phyloP scores from a whole-genome alignment of 1,140 invertebrate genomes.

The Plectrocnemia conspersa region DNA sequence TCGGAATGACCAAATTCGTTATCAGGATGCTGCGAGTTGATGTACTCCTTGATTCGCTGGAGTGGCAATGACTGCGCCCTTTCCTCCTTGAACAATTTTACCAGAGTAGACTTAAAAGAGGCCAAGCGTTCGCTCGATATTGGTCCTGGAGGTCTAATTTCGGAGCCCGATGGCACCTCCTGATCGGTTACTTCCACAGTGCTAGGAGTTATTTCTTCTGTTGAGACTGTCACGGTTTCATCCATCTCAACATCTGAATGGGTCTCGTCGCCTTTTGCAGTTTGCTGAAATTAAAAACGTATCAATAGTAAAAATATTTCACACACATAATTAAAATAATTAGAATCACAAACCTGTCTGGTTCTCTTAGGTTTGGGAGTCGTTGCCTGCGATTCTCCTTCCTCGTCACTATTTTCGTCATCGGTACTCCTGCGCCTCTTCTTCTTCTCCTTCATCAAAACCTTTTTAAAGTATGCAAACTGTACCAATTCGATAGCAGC shows the following conservation, averaged over 20 bases:
- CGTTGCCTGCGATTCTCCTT: conserved; percentile 39
- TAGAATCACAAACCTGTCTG: conserved; percentile 36
- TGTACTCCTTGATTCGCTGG: conserved; percentile 53
- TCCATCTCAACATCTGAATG: conserved; percentile 50
- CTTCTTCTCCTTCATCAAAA: conserved; percentile 70
- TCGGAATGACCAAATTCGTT: conserved; percentile 67
- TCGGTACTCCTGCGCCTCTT: conserved; percentile 56
- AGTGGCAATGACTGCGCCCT: conserved; percentile 64
- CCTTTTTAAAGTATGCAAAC: conserved; percentile 96
- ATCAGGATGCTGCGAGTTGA: conserved; percentile 57
- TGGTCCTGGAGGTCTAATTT: conserved; percentile 24
- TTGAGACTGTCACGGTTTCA: conserved; percentile 37
- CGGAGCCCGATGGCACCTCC: conserved; percentile 33
- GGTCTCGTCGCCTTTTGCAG: conserved; percentile 50
- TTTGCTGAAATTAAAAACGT: conserved; percentile 23
- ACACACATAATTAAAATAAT: not conserved
- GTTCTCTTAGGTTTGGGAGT: conserved; percentile 42
- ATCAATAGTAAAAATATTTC: conserved; percentile 2
- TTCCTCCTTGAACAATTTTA: conserved; percentile 64
- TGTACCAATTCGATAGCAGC: conserved; percentile 95
- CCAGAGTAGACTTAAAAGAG: conserved; percentile 60
- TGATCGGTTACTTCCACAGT: conserved; percentile 14
- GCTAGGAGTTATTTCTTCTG: not conserved
- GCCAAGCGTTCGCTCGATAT: conserved; percentile 48
- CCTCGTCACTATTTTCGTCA: conserved; percentile 44